A percentile compares a stretch with the other conserved stretches of the same genome.
These are phyloP conservation scores for Cairina moschata DNA, from an alignment of 2,113 vertebrate genomes.

Conservation along the genomic window DNA sequence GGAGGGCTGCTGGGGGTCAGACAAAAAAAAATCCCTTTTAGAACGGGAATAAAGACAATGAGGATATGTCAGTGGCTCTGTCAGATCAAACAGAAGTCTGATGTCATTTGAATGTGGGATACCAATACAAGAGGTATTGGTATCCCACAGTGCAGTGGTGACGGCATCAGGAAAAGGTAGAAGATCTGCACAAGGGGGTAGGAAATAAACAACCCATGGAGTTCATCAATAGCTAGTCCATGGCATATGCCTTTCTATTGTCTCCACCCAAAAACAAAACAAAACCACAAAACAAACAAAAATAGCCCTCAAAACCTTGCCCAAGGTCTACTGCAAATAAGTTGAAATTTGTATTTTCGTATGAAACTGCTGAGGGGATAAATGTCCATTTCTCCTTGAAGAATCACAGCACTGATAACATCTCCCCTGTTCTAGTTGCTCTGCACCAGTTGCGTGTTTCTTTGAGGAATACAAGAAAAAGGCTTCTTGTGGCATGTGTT, in stretches of 20 bases:
- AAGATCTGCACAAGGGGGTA: background rate
- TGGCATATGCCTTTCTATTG: background rate
- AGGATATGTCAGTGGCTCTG: background rate
- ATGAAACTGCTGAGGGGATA: background rate
- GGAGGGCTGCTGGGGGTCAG: background rate
- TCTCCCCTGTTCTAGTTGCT: background rate
- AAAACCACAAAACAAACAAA: too few relatives aligned
- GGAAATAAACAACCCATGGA: background rate
- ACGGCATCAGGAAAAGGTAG: background rate
- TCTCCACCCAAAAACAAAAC: background rate
- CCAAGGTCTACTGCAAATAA: background rate
- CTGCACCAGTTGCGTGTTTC: background rate
- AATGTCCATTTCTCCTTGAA: background rate
- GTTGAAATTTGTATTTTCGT: background rate
- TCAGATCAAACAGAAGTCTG: background rate
- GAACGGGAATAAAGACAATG: background rate
- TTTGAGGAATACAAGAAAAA: background rate
- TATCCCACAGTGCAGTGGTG: background rate
- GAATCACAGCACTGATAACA: background rate
- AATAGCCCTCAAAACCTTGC: background rate
- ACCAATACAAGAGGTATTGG: background rate
- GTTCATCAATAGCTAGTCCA: background rate
- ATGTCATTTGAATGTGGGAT: background rate
- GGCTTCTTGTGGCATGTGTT: background rate
- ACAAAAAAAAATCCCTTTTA: background rate